A percentile compares a stretch with the other conserved stretches of the same genome.
Evolutionary conservation across 2,797 vertebrate genomes (phyloP).

Genomic region (Sardinella longiceps): DNA sequence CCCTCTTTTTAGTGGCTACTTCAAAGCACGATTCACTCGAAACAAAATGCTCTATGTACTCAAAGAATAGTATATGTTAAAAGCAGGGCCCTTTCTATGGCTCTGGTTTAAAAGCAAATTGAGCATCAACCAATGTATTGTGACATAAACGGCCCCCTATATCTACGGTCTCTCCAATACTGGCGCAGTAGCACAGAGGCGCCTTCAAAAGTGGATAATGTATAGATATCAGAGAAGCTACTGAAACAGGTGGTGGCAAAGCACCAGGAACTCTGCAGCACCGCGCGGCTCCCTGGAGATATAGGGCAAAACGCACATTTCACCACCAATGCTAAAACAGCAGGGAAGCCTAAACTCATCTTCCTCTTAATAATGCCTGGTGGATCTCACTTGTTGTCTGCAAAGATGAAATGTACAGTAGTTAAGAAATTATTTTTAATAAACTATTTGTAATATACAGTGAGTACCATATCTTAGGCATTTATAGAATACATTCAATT

Average conservation of each 20-base stretch:
- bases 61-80: no score
- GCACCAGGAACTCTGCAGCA: not conserved
- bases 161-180: not conserved
- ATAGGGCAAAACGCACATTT: not conserved
- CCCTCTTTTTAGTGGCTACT: no score
- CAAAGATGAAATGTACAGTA: not conserved
- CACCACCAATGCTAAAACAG: not conserved
- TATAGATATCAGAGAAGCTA: not conserved
- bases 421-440: not conserved
- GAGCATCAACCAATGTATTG: no score
- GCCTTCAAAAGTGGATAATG: not conserved
- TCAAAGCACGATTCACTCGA: no score
- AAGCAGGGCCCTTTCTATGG: no score
- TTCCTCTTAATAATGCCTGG: not conserved
- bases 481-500: not conserved
- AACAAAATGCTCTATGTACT: no score
- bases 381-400: not conserved
- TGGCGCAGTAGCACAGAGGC: not conserved
- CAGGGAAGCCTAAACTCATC: not conserved
- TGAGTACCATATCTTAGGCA: not conserved
- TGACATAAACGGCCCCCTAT: no score
- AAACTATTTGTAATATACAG: not conserved
- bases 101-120: no score
- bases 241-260: not conserved
- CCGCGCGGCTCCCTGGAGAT: not conserved